phyloP scores from a whole-genome alignment of 2,113 vertebrate genomes.

The Triplophysa tibetana region DNA sequence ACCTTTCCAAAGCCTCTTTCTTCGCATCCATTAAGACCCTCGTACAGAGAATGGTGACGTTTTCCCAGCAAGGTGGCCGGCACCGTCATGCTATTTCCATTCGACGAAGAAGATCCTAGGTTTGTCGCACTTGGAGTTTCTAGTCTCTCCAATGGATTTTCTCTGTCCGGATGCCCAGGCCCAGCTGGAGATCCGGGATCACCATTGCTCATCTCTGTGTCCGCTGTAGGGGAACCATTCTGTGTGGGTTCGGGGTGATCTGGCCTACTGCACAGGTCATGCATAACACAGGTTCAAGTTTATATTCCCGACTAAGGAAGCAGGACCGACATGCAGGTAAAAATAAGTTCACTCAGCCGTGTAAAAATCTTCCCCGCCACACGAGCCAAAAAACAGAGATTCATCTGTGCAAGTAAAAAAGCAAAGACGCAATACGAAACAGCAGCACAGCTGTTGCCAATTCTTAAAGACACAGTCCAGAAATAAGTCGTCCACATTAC shows the following conservation, averaged over 20 bases:
- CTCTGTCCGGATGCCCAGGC: constrained; percentile 52
- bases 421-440: constrained; percentile 4
- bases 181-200: constrained; percentile 49
- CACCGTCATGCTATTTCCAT: constrained; percentile 26
- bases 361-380: too few species aligned
- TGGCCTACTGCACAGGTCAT: constrained; percentile 71
- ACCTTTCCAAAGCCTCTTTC: constrained; percentile 68
- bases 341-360: not conserved
- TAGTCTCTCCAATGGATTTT: constrained; percentile 47
- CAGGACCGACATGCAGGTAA: not conserved
- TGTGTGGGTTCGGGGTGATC: constrained; percentile 61
- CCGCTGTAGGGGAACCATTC: constrained; percentile 46
- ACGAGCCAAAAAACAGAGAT: not conserved
- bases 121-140: constrained; percentile 49
- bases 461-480: constrained; percentile 27
- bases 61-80: constrained; percentile 66
- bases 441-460: not conserved
- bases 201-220: constrained; percentile 50
- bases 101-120: constrained; percentile 42
- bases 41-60: constrained; percentile 73
- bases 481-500: not conserved
- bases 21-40: constrained; percentile 73
- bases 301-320: not conserved
- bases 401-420: not conserved
- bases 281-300: constrained; percentile 60